Conservation (phyloP, 30 jellyfish, hydroid and myxozoan genomes). For the Turritopsis dohrnii region DNA sequence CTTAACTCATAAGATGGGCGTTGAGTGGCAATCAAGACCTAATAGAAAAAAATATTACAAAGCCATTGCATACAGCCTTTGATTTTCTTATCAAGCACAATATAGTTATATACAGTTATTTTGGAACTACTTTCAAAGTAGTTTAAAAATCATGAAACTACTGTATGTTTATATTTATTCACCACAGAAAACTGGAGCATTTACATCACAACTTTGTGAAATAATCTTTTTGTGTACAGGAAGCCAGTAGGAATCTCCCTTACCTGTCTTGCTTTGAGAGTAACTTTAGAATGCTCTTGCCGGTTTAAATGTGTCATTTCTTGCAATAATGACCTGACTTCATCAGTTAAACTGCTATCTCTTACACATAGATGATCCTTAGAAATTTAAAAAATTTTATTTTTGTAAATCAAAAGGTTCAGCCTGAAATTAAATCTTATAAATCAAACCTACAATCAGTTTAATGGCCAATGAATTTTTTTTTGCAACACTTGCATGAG, state of each 20-base stretch:
- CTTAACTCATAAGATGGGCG: slow-evolving; percentile 92
- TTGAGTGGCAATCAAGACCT: slow-evolving; percentile 81
- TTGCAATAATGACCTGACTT: slow-evolving; percentile 44
- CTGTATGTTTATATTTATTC: no score
- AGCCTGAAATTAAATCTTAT: neutral
- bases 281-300: slow-evolving; percentile 91
- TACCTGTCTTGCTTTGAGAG: slow-evolving; percentile 98
- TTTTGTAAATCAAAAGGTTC: neutral
- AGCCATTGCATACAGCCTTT: no score
- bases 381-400: slow-evolving; percentile 5
- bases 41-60: neutral
- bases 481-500: slow-evolving; percentile 82
- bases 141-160: no score
- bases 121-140: no score
- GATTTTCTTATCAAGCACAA: no score
- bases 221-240: no score
- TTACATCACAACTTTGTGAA: neutral
- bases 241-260: neutral
- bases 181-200: no score
- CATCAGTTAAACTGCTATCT: slow-evolving; percentile 79
- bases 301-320: slow-evolving; percentile 85
- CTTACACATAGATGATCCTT: slow-evolving; percentile 78
- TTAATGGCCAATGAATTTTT: slow-evolving; percentile 62
- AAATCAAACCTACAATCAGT: slow-evolving; percentile 61
- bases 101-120: no score